Conservation (phyloP, 2,888 invertebrate species). For the Eristalis pertinax region DNA sequence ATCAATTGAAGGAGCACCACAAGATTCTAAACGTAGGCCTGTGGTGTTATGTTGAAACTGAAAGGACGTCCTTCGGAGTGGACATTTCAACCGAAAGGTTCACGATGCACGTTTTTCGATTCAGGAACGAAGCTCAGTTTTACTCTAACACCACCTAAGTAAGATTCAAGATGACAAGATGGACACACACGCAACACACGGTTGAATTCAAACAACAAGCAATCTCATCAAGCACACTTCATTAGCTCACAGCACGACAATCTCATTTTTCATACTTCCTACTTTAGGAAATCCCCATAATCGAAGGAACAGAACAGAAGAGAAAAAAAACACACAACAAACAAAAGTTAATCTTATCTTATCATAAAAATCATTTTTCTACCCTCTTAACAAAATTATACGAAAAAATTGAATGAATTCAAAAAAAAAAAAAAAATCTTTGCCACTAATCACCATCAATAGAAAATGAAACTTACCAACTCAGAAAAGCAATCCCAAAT, state of each 20-base stretch:
- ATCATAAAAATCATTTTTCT: neutral
- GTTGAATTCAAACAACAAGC: too few relatives aligned
- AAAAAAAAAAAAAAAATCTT: neutral
- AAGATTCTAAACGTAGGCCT: neutral
- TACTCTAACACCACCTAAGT: too few relatives aligned
- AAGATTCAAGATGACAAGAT: too few relatives aligned
- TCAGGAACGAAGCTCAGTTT: too few relatives aligned
- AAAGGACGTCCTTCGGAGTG: too few relatives aligned
- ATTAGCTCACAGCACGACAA: neutral
- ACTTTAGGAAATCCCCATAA: neutral
- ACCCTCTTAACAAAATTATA: neutral
- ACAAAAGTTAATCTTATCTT: neutral
- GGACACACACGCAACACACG: too few relatives aligned
- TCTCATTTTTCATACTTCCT: neutral
- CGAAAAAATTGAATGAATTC: neutral
- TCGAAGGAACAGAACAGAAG: neutral
- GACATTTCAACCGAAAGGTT: too few relatives aligned
- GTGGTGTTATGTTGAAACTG: neutral
- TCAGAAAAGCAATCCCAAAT: slow-evolving; percentile 77
- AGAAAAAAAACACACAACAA: neutral
- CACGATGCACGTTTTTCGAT: too few relatives aligned
- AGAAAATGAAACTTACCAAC: slow-evolving; percentile 74
- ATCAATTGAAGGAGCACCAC: neutral
- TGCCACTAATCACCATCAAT: neutral
- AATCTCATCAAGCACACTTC: neutral